Conservation (phyloP, 2,888 invertebrate genomes). For the Zaprionus bogoriensis region DNA sequence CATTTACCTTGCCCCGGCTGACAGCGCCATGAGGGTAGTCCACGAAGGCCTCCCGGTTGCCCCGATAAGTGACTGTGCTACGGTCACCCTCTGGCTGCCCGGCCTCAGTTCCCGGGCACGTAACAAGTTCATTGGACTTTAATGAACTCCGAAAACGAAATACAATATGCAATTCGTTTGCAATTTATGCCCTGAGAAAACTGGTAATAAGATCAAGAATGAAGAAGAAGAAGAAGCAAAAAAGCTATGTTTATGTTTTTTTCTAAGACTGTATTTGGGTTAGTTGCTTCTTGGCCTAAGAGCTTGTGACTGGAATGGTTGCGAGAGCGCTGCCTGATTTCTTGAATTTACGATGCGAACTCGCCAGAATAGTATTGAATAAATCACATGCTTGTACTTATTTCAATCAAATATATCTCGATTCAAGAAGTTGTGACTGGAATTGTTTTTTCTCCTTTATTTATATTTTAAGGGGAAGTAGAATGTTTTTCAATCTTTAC, state of each 20-base stretch:
- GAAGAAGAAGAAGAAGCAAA: neutral
- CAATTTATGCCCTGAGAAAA: constrained; percentile 27
- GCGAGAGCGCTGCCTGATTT: too few species aligned
- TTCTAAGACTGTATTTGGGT: neutral
- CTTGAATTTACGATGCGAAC: too few species aligned
- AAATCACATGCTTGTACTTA: too few species aligned
- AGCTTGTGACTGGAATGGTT: neutral
- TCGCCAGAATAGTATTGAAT: too few species aligned
- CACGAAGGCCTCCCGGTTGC: constrained; percentile 24
- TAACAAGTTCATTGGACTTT: constrained; percentile 64
- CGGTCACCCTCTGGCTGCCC: neutral
- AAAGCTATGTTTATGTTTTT: neutral
- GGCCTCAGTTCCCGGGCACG: constrained; percentile 10
- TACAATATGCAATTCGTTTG: constrained; percentile 31
- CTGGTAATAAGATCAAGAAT: constrained; percentile 1
- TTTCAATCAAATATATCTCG: too few species aligned
- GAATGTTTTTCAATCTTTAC: neutral
- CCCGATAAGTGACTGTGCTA: constrained; percentile 28
- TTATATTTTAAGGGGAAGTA: too few species aligned
- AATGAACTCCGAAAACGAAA: constrained; percentile 48
- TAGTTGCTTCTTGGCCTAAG: too few species aligned
- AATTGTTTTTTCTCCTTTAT: neutral
- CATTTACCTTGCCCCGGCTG: constrained; percentile 47
- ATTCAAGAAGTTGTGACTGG: too few species aligned
- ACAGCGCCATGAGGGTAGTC: constrained; percentile 29